Evolutionary conservation across 2,113 vertebrate species (phyloP), one percentile per base, ranked within the genome.

Genomic region (Dipodomys merriami): DNA sequence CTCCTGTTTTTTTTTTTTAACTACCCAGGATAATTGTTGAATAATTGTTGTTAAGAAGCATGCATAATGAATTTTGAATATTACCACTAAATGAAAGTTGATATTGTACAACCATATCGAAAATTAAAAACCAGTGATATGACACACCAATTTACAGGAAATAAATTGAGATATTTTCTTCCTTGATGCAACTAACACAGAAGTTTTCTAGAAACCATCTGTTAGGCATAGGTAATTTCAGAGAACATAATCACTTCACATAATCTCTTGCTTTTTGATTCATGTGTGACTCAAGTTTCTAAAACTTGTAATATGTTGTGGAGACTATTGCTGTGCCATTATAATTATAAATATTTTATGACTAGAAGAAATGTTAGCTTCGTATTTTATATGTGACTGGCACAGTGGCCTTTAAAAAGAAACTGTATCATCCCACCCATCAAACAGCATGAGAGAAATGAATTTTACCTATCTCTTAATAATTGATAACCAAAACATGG

Each of bases 401-500:
- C 4, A 86, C 29, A 80, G 18, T 84, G 15, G 2, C 81, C 91
- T 97, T 86, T 35, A 53, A 73, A 88, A 73, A 93, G 30, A 53
- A 94, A 86, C 60, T 73, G 33, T 76, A 85, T 67, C 73, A 86
- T 81, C 95, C 85, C 95, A 91, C 60, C 88, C 95, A 86, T 16
- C 72, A 86, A 88, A 93, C 96, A 84, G 91, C 49, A 95, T 4
- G 67, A 81, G 19, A 84, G 9, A 74, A 85, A 68, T 18, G 11
- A 9, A 69, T 91, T 95, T 93, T 91, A 93, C 53, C 71, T 64
- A 5, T 46, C 22, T 72, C 68, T 91, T 96, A 90, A 88, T 87
- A 84, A 82, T 67, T 73, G 80, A 23, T 60, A 83, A 95, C 73
- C 64, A 94, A 92, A 80, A 53, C 89, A 96, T 84, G 27, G 77